Percentiles rank a stretch among this genome's conserved stretches.
Evolutionary conservation across 1,140 invertebrate species (phyloP).

Genomic region (Aphelinus atriplicis): DNA sequence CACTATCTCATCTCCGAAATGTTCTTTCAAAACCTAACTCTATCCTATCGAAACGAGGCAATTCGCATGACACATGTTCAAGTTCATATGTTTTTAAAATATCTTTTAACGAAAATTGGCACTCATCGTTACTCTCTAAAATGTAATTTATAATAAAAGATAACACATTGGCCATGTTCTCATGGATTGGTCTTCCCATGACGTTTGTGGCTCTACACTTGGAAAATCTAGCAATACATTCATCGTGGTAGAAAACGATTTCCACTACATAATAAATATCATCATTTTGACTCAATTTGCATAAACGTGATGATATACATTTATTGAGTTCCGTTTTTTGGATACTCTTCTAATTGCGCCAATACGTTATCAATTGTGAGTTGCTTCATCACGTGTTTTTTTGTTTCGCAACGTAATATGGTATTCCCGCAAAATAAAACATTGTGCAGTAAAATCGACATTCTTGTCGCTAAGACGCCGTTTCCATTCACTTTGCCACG

Average conservation of each 20-base stretch:
- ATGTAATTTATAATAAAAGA: conserved; percentile 8
- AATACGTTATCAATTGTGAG: conserved; percentile 12
- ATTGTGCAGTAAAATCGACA: no score
- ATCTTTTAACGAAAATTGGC: conserved; percentile 23
- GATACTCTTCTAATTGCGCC: not conserved
- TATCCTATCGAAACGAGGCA: not conserved
- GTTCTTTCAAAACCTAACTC: not conserved
- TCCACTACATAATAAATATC: not conserved
- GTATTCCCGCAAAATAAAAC: no score
- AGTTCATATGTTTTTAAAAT: not conserved
- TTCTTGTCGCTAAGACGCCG: no score
- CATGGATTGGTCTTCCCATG: not conserved
- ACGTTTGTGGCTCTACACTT: not conserved
- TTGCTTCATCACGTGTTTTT: no score
- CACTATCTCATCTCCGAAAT: conserved; percentile 8
- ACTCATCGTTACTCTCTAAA: conserved; percentile 12
- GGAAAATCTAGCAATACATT: conserved; percentile 12
- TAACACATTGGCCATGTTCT: conserved; percentile 1
- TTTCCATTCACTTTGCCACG: no score
- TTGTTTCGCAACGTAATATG: no score
- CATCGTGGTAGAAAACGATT: conserved; percentile 7
- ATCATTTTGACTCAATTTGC: not conserved
- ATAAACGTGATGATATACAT: conserved; percentile 1
- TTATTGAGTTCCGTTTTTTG: not conserved
- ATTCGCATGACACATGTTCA: not conserved